A percentile compares a stretch with the other conserved stretches of the same genome.
These are phyloP conservation scores for Oryctes rhinoceros DNA, from an alignment of 1,140 invertebrate genomes.

Conservation along the genomic window DNA sequence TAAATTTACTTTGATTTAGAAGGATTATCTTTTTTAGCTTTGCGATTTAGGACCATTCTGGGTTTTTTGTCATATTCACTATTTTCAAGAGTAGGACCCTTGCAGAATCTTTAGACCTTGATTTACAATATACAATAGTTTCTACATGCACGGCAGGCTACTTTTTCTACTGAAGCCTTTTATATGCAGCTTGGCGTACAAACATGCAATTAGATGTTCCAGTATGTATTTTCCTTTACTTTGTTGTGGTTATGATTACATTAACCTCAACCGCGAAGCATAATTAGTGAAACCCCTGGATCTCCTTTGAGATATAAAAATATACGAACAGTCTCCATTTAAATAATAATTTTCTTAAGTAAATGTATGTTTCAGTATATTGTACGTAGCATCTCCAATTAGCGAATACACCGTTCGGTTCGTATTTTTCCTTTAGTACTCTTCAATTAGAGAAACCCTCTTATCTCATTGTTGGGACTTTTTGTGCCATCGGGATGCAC, in stretches of 20 bases:
- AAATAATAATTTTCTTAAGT: background rate
- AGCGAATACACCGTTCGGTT: background rate
- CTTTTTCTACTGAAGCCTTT: too few species aligned
- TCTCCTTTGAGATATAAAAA: background rate
- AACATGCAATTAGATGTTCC: too few species aligned
- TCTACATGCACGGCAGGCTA: too few species aligned
- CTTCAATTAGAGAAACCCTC: conserved; percentile 4
- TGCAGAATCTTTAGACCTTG: too few species aligned
- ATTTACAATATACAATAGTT: too few species aligned
- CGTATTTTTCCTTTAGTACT: background rate
- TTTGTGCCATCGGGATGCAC: background rate
- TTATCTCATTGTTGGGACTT: background rate
- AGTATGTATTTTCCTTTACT: too few species aligned
- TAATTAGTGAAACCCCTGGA: background rate
- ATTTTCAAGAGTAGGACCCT: too few species aligned
- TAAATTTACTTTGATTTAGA: too few species aligned
- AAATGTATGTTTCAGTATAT: background rate
- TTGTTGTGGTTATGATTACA: background rate
- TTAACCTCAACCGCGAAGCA: background rate
- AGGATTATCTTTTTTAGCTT: too few species aligned
- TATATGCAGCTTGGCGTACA: too few species aligned
- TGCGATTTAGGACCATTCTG: too few species aligned
- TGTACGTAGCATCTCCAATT: conserved; percentile 1
- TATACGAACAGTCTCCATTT: background rate
- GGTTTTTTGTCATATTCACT: too few species aligned